A percentile compares a stretch with the other conserved stretches of the same genome.
Conservation (phyloP, 2,888 invertebrate genomes). For the Trachelus tabidus region DNA sequence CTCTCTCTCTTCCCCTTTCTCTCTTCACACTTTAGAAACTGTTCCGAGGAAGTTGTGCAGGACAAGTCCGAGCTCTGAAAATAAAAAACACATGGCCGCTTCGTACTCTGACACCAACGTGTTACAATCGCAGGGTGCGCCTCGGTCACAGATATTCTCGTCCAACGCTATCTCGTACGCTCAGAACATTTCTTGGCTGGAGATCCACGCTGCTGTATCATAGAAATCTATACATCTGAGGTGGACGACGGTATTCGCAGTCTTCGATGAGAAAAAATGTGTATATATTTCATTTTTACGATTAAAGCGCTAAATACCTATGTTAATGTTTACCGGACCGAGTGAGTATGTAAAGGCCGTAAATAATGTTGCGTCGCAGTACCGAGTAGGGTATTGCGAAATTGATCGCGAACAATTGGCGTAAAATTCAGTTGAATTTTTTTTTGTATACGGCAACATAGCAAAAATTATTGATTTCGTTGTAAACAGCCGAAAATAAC, state of each 20-base stretch:
- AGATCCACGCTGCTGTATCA: not conserved
- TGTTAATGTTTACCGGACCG: not conserved
- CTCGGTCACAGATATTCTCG: not conserved
- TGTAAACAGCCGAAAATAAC: not conserved
- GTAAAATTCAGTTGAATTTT: not conserved
- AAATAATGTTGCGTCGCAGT: not conserved
- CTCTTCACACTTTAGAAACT: constrained; percentile 47
- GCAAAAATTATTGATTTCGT: not conserved
- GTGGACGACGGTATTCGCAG: not conserved
- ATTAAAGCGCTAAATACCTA: not conserved
- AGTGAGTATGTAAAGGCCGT: too few relatives aligned
- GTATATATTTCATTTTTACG: not conserved
- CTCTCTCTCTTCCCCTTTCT: constrained; percentile 7
- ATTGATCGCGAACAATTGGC: not conserved
- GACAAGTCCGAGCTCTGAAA: constrained; percentile 51
- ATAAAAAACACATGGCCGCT: not conserved
- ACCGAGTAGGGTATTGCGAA: not conserved
- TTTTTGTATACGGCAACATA: not conserved
- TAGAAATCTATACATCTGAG: not conserved
- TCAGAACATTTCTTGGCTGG: not conserved
- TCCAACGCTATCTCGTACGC: not conserved
- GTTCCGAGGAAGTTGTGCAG: constrained; percentile 57
- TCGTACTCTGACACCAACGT: not conserved
- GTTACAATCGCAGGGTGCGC: not conserved
- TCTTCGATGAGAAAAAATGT: not conserved